Base-by-base conservation (phyloP, 2,888 invertebrate genomes). In the Auanema sp. region DNA sequence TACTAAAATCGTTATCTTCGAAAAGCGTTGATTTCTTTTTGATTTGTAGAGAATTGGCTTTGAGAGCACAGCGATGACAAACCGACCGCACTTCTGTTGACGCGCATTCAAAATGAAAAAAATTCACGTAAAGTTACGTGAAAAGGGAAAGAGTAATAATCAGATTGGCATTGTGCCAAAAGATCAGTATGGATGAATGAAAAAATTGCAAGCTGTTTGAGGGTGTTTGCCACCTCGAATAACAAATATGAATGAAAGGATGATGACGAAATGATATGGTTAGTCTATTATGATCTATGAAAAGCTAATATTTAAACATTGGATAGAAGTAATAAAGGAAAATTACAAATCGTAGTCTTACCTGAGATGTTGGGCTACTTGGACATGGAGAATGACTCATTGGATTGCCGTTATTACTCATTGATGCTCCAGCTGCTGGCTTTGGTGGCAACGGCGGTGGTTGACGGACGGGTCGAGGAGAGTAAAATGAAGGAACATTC, bases 401-500 rank as follows among this genome's bases (percentile, higher is more conserved):
- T 41, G 62, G 56, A 33, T 33, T 33, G 33, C 33, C 33, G 33
- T 33, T 33, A 33, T 33, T 33, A 33, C 33, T 33, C 33, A 33
- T 33, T 33, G 33, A 33, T 33, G 33, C 33, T 33, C 33, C 33
- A 43, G 50, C 59, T 58, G 33, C 65, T 33, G 33, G 72, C 68
- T 66, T 74, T 16, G 78, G 77, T 12, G 78, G 76, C 10, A 75
- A 64, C 14, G 72, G 69, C 4, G 72, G 77, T 2, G 76, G 75
- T 51, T 78, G 77, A 33, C 81, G 75, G 52, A 75, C 73, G 8
- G 79, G 78, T n/a, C 81, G 75, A 6, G 81, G 81, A 18, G 77
- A 77, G 65, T 81, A 81, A 72, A 81, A 81, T 8, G 79, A 79
- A 18, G 81, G 81, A 21, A 80, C 68, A 33, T 33, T 33, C 4